Base-by-base conservation (phyloP, 2,888 invertebrate genomes). In the Papilio elwesi region DNA sequence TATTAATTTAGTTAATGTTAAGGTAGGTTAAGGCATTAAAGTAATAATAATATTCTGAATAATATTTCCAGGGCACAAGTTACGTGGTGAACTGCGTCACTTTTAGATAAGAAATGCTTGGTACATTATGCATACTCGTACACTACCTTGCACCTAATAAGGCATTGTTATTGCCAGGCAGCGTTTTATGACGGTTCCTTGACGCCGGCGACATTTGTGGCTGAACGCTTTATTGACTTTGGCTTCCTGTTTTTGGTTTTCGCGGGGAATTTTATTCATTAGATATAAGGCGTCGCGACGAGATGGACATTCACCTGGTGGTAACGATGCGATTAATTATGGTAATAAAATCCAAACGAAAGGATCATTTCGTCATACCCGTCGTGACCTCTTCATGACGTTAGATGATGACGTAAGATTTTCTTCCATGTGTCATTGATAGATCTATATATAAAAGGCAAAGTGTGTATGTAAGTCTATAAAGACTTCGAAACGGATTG, bases 171-270 rank as follows among this genome's bases (percentile, higher is more conserved):
- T 62, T 52, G 36, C 62, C n/a, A 15, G 43, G 51, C 71, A 16
- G 15, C 62, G 43, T 68, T 67, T 68, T 68, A 68, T 68, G 62
- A 51, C 67, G 51, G 65, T 69, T 65, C 68, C 57, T 64, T 69
- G 52, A 55, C 51, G 64, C 49, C 49, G 48, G 57, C 68, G 73
- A 73, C 68, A 65, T 73, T 73, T 68, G 73, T 55, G 64, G 64
- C 68, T 73, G 69, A 69, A 68, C 57, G 69, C n/a, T 52, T 51
- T 65, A 69, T 64, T 15, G 49, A 47, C 65, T n/a, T 57, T 69
- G 69, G 69, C 68, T 68, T 73, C 64, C 65, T 69, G 64, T 69
- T 65, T 73, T 68, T 64, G 68, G 36, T 72, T 63, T 48, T n/a
- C 63, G 63, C 63, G 52, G 36, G 36, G 16, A 55, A 52, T 36